phyloP scores from a whole-genome alignment of 2,888 invertebrate species.

The Pollenia angustigena region DNA sequence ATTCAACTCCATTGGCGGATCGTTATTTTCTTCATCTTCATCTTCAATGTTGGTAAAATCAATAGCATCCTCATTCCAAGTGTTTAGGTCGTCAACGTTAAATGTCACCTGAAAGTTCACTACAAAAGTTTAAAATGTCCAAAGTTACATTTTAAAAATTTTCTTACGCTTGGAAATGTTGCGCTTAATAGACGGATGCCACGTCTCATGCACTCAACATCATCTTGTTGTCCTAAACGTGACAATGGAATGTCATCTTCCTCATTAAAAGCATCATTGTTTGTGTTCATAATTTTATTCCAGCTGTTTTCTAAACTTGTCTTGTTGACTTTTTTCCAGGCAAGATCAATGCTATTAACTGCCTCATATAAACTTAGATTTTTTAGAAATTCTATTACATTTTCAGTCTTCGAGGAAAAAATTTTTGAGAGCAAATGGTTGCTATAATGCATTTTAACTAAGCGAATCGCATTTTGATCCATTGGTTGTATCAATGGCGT shows the following conservation, averaged over 20 bases:
- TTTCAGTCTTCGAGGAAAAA: conserved; percentile 50
- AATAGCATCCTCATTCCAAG: too few species aligned
- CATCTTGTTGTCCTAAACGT: conserved; percentile 25
- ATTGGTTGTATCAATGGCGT: conserved; percentile 61
- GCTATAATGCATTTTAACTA: conserved; percentile 54
- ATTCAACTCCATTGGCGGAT: too few species aligned
- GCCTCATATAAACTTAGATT: too few species aligned
- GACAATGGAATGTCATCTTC: conserved; percentile 51
- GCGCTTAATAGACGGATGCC: conserved; percentile 27
- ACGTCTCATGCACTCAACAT: conserved; percentile 30
- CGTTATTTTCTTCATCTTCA: too few species aligned
- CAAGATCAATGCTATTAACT: too few species aligned
- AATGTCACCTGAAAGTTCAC: too few species aligned
- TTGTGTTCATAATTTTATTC: conserved; percentile 48
- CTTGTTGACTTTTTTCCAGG: too few species aligned
- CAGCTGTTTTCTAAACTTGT: conserved; percentile 57
- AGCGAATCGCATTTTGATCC: conserved; percentile 62
- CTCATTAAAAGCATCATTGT: conserved; percentile 50
- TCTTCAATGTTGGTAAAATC: too few species aligned
- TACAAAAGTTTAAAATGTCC: too few species aligned
- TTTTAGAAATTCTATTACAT: conserved; percentile 47
- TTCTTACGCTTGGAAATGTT: conserved; percentile 12
- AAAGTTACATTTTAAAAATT: not conserved
- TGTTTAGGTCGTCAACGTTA: too few species aligned
- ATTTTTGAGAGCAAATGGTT: conserved; percentile 55